A percentile compares a stretch with the other conserved stretches of the same genome.
phyloP scores from a whole-genome alignment of 2,888 invertebrate species.

The Apoda limacodes region DNA sequence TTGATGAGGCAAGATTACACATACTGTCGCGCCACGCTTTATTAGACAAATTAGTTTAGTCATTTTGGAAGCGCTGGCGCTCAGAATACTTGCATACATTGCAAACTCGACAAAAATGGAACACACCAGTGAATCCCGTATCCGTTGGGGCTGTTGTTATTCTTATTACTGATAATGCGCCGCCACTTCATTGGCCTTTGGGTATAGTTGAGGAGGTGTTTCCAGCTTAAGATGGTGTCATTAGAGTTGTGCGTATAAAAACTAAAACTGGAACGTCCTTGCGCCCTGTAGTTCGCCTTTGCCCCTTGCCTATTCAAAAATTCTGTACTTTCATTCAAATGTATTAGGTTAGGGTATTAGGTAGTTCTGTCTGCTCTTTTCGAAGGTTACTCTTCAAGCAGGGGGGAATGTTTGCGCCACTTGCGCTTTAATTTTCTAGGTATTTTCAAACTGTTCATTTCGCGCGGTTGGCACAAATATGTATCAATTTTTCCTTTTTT shows the following conservation, averaged over 20 bases:
- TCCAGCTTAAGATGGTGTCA: slow-evolving; percentile 7
- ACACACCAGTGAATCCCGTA: slow-evolving; percentile 5
- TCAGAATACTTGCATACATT: slow-evolving; percentile 11
- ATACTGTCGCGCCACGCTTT: neutral
- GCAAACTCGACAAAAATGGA: slow-evolving; percentile 11
- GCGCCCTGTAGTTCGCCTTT: slow-evolving; percentile 3
- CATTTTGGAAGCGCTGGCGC: slow-evolving; percentile 13
- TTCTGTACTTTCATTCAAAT: neutral
- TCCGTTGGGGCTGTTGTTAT: slow-evolving; percentile 10
- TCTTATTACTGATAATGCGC: slow-evolving; percentile 7
- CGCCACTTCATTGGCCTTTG: slow-evolving; percentile 11
- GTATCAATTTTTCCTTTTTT: too few relatives aligned
- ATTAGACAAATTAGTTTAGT: slow-evolving; percentile 5
- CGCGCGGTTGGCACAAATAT: too few relatives aligned
- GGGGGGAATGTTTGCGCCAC: slow-evolving; percentile 2
- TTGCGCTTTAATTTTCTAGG: too few relatives aligned
- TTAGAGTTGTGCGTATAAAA: slow-evolving; percentile 5
- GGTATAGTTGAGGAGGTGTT: slow-evolving; percentile 11
- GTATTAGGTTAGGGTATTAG: neutral
- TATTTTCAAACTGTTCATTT: too few relatives aligned
- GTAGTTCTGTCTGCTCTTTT: neutral
- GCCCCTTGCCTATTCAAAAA: neutral
- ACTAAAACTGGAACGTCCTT: slow-evolving; percentile 9
- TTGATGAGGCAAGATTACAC: too few relatives aligned
- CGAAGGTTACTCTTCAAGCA: slow-evolving; percentile 1